Base-by-base conservation (phyloP, 1,140 invertebrate species). In the Muscidifurax raptorellus region DNA sequence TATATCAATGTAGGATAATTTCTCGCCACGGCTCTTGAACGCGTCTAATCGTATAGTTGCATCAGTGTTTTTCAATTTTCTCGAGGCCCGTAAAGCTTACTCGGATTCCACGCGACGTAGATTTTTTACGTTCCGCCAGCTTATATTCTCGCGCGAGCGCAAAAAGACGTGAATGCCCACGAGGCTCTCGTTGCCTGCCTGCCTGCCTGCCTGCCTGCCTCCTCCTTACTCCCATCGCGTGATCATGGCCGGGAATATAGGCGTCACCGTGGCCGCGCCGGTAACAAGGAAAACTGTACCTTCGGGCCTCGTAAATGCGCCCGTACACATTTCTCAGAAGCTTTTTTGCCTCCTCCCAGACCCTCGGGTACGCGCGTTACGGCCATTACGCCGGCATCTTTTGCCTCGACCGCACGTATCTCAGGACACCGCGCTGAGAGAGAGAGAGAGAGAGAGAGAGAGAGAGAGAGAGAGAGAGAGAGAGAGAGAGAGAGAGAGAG, bases 281-380 rank as follows among this genome's bases (percentile, higher is more conserved):
- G 52, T 15, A 52, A 32, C n/a, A 28, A 67, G 75, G 75, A 83
- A 83, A 83, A 83, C 82, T 69, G 75, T 75, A 77, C 82, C 75
- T 71, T 40, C 64, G 75, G 82, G 82, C 66, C 82, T 83, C 82
- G 82, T 83, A 83, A 83, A 83, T 71, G 75, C 47, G 25, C 64
- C 36, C 32, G 25, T 13, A 76, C 72, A 74, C 40, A 75, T 76
- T 76, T 66, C 71, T 66, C 52, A 67, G 64, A 36, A 64, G 47
- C 28, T 71, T 81, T 81, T 81, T 81, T 64, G 28, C 32, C 28
- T 47, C 78, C 5, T 2, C 10, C 36, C 7, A 5, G 64, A 52
- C 66, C 79, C 67, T 6, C 0, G 79, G 27, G 67, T 72, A 52
- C 27, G 80, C 59, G 44, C 64, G 64, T 77, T 83, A 78, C 82